Conservation (phyloP, 2,113 vertebrate genomes). For the Telmatochromis brachygnathus region DNA sequence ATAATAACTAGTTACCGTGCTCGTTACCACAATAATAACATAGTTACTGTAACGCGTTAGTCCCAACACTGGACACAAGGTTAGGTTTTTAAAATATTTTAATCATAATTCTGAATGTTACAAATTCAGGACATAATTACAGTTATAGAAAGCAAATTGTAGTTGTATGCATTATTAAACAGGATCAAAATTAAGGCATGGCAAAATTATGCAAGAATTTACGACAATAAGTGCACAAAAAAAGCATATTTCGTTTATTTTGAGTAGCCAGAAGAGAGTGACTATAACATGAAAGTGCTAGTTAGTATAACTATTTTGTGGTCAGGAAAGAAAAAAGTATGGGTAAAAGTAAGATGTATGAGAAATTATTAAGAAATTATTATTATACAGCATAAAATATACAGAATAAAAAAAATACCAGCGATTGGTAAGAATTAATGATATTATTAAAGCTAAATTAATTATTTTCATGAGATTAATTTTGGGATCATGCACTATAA, state of each 20-base stretch:
- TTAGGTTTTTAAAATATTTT: no score
- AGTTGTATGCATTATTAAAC: not conserved
- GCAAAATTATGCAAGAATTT: not conserved
- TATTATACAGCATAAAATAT: not conserved
- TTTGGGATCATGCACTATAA: not conserved
- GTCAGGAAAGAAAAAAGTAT: not conserved
- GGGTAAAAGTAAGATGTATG: not conserved
- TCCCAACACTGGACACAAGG: no score
- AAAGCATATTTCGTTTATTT: not conserved
- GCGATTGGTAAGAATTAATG: not conserved
- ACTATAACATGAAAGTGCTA: not conserved
- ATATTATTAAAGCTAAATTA: not conserved
- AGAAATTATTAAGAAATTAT: not conserved
- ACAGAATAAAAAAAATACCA: not conserved
- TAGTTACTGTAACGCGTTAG: no score
- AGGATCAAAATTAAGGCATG: not conserved
- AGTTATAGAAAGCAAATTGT: not conserved
- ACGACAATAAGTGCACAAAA: not conserved
- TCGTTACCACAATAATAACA: no score
- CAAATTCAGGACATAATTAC: not conserved
- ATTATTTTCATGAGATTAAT: not conserved
- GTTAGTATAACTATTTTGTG: not conserved
- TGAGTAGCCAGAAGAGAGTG: not conserved
- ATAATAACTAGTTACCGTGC: no score
- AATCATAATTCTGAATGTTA: no score